A percentile compares a stretch with the other conserved stretches of the same genome.
Conservation (phyloP, 2,888 invertebrate genomes). For the Eupithecia centaureata region DNA sequence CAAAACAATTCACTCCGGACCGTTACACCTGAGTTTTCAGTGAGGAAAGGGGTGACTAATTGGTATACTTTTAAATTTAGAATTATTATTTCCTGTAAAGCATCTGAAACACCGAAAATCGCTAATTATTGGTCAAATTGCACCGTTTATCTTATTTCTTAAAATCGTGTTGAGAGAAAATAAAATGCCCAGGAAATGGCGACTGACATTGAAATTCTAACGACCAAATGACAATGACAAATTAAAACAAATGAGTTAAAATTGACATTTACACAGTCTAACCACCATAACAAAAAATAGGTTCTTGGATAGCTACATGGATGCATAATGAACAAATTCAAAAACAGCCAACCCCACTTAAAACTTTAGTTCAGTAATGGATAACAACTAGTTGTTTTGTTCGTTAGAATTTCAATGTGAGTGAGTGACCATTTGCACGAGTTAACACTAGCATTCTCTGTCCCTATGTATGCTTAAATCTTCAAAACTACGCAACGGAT, state of each 20-base stretch:
- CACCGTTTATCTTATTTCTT: conserved; percentile 5
- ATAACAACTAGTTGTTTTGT: too few relatives aligned
- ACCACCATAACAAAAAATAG: not conserved
- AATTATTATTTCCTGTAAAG: conserved; percentile 44
- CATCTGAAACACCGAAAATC: conserved; percentile 65
- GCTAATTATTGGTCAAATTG: conserved; percentile 14
- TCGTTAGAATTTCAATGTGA: too few relatives aligned
- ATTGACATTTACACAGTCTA: not conserved
- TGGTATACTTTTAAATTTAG: conserved; percentile 42
- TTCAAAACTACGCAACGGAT: too few relatives aligned
- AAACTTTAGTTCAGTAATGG: too few relatives aligned
- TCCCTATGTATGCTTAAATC: too few relatives aligned
- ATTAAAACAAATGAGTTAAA: not conserved
- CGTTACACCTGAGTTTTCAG: conserved; percentile 41
- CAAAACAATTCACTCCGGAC: conserved; percentile 54
- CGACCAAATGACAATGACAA: conserved; percentile 4
- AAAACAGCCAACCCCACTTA: too few relatives aligned
- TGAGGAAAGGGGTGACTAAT: conserved; percentile 39
- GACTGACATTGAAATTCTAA: conserved; percentile 8
- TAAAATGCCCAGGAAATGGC: conserved; percentile 43
- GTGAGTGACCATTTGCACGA: too few relatives aligned
- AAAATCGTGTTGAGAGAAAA: not conserved
- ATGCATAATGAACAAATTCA: too few relatives aligned
- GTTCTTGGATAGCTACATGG: too few relatives aligned
- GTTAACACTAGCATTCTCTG: too few relatives aligned